phyloP scores from a whole-genome alignment of 2,113 vertebrate species.

The Cynocephalus volans region DNA sequence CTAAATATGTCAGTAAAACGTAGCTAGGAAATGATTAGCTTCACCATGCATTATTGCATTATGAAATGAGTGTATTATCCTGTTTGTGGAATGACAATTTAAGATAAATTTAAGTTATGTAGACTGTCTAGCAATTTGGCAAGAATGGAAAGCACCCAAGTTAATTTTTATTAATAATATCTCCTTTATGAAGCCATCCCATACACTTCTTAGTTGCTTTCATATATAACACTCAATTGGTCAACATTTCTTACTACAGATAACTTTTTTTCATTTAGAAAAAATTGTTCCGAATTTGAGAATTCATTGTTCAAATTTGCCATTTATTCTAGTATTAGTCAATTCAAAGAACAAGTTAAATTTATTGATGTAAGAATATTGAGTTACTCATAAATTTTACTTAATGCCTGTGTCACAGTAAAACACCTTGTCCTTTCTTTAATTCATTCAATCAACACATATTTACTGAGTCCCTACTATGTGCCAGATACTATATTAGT shows the following conservation, averaged over 20 bases:
- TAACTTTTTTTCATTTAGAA: background rate
- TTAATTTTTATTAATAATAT: conserved; percentile 58
- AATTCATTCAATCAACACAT: background rate
- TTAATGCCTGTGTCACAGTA: conserved; percentile 63
- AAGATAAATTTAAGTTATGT: conserved; percentile 75
- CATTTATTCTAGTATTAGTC: conserved; percentile 39
- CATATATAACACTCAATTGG: conserved; percentile 62
- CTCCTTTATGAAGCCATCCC: conserved; percentile 50
- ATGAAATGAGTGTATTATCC: conserved; percentile 76
- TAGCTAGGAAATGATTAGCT: conserved; percentile 57
- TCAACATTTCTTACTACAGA: conserved; percentile 35
- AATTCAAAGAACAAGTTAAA: conserved; percentile 51
- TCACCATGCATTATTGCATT: conserved; percentile 68
- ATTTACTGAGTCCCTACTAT: background rate
- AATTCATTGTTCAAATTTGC: conserved; percentile 17
- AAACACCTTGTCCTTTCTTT: background rate
- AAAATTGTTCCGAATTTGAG: conserved; percentile 65
- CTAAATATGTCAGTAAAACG: conserved; percentile 56
- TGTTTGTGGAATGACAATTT: conserved; percentile 62
- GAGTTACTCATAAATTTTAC: conserved; percentile 71
- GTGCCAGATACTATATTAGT: background rate
- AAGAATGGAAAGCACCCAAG: conserved; percentile 77
- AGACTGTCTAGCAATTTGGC: conserved; percentile 60
- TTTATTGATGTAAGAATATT: conserved; percentile 72
- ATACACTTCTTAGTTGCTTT: conserved; percentile 62